Evolutionary conservation across 2,113 vertebrate species (phyloP), one percentile per base, ranked within the genome.

Genomic region (Callorhinus ursinus): DNA sequence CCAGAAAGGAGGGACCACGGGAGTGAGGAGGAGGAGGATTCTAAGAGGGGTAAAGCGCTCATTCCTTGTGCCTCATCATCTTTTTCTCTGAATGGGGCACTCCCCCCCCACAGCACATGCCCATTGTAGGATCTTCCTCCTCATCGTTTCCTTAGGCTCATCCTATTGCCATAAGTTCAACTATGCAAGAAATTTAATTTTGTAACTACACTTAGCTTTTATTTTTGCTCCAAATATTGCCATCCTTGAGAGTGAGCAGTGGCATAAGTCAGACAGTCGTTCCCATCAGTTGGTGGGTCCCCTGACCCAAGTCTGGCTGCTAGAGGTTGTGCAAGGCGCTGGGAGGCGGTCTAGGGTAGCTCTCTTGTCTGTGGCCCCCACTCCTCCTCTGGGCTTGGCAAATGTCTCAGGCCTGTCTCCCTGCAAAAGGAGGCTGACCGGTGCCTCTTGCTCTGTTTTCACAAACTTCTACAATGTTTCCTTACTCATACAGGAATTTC

Each of bases 321-420:
- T 36, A 22, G 22, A 63, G 28, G 10, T 9, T 53, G 65, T 42
- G 6, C 18, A 33, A 21, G 63, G 24, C 39, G 0, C 15, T 8
- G 33, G 39, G 13, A 49, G 19, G 7, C 22, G 2, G 21, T 31
- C 6, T 53, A 59, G 33, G 39, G 28, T 1, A 51, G 4, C 22
- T 61, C 85, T 59, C 42, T 59, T 46, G n/a, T 74, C 77, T 33
- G 21, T 72, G n/a, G 24, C 1, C 24, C 2, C 19, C 11, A 31
- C 0, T 15, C 5, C 16, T 22, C 59, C 59, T 16, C 18, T 6
- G 28, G 13, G 10, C 63, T 63, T 79, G 7, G 14, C 49, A 83
- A 39, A 2, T 18, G 0, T 19, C 14, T 1, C 39, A 71, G 16
- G 5, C 46, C 51, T 61, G 0, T 39, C 8, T 14, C 1, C 28